Base-by-base conservation (phyloP, 1,140 invertebrate species). In the Idris sp. region DNA sequence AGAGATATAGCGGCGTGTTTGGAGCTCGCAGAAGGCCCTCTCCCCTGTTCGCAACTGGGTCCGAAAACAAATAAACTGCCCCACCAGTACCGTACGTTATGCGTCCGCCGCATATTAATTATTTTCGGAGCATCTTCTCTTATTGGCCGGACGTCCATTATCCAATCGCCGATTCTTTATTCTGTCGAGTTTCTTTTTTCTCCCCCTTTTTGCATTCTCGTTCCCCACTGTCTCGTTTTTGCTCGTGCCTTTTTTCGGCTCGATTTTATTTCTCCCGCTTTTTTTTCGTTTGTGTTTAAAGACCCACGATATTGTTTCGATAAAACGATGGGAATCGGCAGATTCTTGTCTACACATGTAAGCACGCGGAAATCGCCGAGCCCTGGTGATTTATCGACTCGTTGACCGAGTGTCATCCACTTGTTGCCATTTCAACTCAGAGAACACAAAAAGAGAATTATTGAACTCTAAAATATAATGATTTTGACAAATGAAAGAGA, bases 81-180 rank as follows among this genome's bases (percentile, higher is more conserved):
- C 74, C 74, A 43, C 62, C 53, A 56, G 53, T 65, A 71, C 65
- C 65, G 74, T 71, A 67, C 74, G 54, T 76, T 76, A 76, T 76
- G 74, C 61, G 74, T 28, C 38, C 65, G 61, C 67, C 65, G 74
- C 74, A 76, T 76, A 76, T 76, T 76, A 76, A 76, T 76, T 76
- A 76, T 76, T 71, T 65, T 59, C 51, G 18, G 56, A 8, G 28
- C 16, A 74, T 48, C 49, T 68, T 36, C 65, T 62, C 51, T 75
- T 75, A 69, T 59, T 64, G 73, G 14, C 59, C 43, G 19, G 9
- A 62, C 59, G 69, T 73, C 69, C 51, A 73, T 73, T 73, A 64
- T 44, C 18, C 58, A 49, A 58, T 56, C 33, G 11, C 36, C 14
- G 46, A 51, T 51, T 58, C 44, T 58, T 49, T 43, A 31, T 61